Conservation (phyloP, 2,113 vertebrate genomes). For the Colossoma macropomum region DNA sequence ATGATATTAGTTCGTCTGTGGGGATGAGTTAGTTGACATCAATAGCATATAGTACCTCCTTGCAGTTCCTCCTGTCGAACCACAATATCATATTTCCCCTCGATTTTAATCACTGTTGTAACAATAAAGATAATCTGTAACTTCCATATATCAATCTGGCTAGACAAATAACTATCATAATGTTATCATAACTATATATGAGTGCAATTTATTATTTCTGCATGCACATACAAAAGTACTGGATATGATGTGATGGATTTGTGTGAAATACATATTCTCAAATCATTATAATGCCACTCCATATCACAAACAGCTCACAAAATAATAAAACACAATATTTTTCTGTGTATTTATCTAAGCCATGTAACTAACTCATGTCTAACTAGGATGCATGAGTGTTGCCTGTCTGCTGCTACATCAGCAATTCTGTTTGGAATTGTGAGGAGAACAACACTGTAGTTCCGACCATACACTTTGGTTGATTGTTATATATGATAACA, state of each 20-base stretch:
- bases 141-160: neutral
- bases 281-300: too few species aligned
- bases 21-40: conserved; percentile 30
- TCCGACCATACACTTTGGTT: too few species aligned
- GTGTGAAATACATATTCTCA: neutral
- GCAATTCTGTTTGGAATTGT: neutral
- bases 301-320: neutral
- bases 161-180: neutral
- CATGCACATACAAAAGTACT: neutral
- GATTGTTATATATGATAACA: too few species aligned
- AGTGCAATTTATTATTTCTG: neutral
- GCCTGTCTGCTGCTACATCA: too few species aligned
- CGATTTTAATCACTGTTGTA: conserved; percentile 84
- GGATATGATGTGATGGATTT: neutral
- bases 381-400: too few species aligned
- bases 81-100: conserved; percentile 84
- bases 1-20: conserved; percentile 25
- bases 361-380: too few species aligned
- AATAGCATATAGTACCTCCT: conserved; percentile 75
- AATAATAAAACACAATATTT: neutral
- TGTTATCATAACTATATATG: too few species aligned
- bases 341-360: too few species aligned
- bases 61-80: conserved; percentile 88
- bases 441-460: too few species aligned
- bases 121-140: conserved; percentile 60